Percentiles rank a stretch among this genome's conserved stretches.
phyloP scores from a whole-genome alignment of 2,888 invertebrate genomes.

The Chalcis sispes region DNA sequence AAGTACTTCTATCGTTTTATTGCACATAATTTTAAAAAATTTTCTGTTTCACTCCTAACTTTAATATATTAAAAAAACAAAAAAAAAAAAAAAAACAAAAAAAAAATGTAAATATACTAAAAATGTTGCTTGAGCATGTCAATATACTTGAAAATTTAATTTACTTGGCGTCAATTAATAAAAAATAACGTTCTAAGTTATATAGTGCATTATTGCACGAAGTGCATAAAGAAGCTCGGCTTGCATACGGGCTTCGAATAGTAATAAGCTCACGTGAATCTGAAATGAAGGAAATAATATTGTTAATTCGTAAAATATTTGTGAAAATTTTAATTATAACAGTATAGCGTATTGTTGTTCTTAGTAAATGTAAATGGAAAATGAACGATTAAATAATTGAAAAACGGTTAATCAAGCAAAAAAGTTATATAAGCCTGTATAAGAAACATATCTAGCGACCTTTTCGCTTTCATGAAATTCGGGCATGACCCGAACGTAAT shows the following conservation, averaged over 20 bases:
- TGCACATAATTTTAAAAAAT: no score
- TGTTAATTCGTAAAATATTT: no score
- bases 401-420: no score
- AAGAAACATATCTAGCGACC: slow-evolving; percentile 75
- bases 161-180: neutral
- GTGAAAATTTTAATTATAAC: no score
- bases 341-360: neutral
- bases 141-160: neutral
- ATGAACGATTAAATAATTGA: neutral
- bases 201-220: slow-evolving; percentile 88
- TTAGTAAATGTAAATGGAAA: neutral
- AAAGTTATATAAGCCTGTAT: no score
- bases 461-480: slow-evolving; percentile 92
- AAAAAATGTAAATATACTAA: no score
- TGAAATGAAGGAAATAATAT: slow-evolving; percentile 70
- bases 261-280: slow-evolving; percentile 91
- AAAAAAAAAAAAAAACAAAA: no score
- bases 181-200: slow-evolving; percentile 77
- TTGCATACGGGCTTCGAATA: slow-evolving; percentile 90
- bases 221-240: slow-evolving; percentile 90
- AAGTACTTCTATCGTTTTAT: no score
- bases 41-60: no score
- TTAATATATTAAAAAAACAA: no score
- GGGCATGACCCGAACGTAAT: slow-evolving; percentile 87
- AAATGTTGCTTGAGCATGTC: neutral